These are phyloP conservation scores for Muscidifurax raptorellus DNA, from an alignment of 1,140 invertebrate genomes.

Conservation along the genomic window DNA sequence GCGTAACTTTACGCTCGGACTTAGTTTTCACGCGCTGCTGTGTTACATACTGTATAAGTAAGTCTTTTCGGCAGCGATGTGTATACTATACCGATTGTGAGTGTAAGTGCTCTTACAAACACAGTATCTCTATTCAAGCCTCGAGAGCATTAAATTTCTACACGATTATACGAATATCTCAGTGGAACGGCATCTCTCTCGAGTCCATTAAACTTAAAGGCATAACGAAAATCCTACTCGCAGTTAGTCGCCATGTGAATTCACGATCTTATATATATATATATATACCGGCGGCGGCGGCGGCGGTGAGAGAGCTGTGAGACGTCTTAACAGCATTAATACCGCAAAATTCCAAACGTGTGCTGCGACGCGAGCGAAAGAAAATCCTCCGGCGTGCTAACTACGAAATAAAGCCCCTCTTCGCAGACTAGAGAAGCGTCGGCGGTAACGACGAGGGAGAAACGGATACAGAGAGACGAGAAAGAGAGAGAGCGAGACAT, in stretches of 20 bases:
- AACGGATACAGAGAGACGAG: not conserved
- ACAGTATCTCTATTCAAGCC: not conserved
- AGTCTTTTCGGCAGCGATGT: too few species aligned
- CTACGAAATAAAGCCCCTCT: slow-evolving; percentile 3
- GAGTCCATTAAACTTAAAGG: too few species aligned
- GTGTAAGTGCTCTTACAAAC: too few species aligned
- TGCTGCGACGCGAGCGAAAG: not conserved
- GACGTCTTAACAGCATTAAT: not conserved
- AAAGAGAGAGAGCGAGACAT: not conserved
- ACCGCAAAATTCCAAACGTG: not conserved
- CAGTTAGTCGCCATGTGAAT: not conserved
- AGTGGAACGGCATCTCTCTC: too few species aligned
- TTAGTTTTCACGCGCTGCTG: not conserved
- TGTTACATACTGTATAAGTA: not conserved
- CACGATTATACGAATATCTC: not conserved
- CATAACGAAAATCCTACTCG: too few species aligned
- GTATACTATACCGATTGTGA: too few species aligned
- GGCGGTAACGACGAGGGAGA: not conserved
- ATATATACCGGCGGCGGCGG: too few species aligned
- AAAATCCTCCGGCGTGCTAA: not conserved
- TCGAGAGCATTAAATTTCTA: not conserved
- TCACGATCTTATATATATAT: not conserved
- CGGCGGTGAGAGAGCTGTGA: not conserved
- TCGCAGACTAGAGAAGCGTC: not conserved
- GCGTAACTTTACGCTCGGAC: not conserved